Evolutionary conservation across 2,797 vertebrate genomes (phyloP).

Genomic region (Myoxocephalus aenaeus): DNA sequence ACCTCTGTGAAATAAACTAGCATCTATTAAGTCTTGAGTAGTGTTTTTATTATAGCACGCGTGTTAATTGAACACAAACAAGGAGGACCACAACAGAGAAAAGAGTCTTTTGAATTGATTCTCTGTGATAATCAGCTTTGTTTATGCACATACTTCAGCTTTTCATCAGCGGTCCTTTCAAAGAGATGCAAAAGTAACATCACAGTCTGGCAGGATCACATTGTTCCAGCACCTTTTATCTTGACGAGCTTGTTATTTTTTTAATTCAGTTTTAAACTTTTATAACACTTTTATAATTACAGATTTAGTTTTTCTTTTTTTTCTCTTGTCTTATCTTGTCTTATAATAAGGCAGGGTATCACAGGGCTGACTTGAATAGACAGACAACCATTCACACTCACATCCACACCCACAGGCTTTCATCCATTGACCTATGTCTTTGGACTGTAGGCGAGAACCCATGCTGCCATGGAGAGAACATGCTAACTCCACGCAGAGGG

Average conservation of each 20-base stretch:
- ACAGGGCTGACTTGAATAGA: too few species aligned
- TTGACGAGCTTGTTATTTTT: background rate
- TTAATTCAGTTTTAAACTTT: too few species aligned
- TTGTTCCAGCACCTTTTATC: background rate
- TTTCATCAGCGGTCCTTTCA: background rate
- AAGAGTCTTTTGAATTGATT: slow-evolving; percentile 9
- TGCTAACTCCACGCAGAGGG: too few species aligned
- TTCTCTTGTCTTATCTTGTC: background rate
- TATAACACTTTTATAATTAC: too few species aligned
- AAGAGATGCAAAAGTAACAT: background rate
- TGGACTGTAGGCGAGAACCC: too few species aligned
- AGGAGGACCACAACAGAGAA: background rate
- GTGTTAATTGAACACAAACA: slow-evolving; percentile 26
- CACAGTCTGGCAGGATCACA: background rate
- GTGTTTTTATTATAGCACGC: background rate
- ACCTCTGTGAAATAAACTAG: slow-evolving; percentile 27
- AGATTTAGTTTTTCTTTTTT: background rate
- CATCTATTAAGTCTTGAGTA: slow-evolving; percentile 48
- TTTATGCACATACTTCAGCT: background rate
- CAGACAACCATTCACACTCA: too few species aligned
- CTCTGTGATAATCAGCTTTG: slow-evolving; percentile 10
- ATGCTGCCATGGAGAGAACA: too few species aligned
- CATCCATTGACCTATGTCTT: too few species aligned
- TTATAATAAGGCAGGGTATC: too few species aligned
- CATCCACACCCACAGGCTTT: too few species aligned